Percentiles rank a stretch among this genome's conserved stretches.
These are phyloP conservation scores for Columba livia DNA, from an alignment of 2,113 vertebrate species.

Conservation along the genomic window DNA sequence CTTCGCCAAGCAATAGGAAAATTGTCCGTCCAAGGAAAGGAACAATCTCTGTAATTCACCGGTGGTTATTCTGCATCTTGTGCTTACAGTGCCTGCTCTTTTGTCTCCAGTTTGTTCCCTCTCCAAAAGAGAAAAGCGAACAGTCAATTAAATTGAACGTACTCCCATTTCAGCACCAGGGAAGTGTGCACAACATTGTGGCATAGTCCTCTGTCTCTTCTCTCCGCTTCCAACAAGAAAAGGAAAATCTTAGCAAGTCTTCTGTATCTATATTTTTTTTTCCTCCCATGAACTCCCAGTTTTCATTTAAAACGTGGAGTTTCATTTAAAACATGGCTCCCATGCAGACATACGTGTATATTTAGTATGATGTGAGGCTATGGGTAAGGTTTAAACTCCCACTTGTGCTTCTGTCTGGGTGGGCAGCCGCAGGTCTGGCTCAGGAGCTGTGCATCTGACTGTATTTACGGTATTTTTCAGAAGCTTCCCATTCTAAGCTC, in stretches of 20 bases:
- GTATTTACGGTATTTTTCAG: slow-evolving; percentile 68
- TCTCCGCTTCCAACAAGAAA: background rate
- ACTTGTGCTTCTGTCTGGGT: rapidly evolving
- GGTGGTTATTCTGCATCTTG: background rate
- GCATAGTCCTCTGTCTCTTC: background rate
- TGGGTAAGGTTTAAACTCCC: background rate
- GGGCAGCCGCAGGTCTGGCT: background rate
- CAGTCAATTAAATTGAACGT: background rate
- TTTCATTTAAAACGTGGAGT: rapidly evolving
- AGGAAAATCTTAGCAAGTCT: background rate
- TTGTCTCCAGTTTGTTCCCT: background rate
- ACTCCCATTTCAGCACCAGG: background rate
- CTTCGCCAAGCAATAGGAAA: background rate
- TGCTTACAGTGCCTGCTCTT: background rate
- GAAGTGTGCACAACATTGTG: too few relatives aligned
- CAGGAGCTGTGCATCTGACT: background rate
- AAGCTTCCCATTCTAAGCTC: slow-evolving; percentile 80
- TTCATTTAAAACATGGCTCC: background rate
- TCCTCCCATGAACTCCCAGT: rapidly evolving
- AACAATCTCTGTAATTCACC: background rate
- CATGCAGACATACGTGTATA: rapidly evolving
- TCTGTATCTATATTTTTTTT: background rate
- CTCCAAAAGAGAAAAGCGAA: background rate
- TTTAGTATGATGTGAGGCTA: rapidly evolving
- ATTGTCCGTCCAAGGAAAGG: background rate